Base-by-base conservation (phyloP, 2,797 vertebrate species). In the Buceros bicornis region DNA sequence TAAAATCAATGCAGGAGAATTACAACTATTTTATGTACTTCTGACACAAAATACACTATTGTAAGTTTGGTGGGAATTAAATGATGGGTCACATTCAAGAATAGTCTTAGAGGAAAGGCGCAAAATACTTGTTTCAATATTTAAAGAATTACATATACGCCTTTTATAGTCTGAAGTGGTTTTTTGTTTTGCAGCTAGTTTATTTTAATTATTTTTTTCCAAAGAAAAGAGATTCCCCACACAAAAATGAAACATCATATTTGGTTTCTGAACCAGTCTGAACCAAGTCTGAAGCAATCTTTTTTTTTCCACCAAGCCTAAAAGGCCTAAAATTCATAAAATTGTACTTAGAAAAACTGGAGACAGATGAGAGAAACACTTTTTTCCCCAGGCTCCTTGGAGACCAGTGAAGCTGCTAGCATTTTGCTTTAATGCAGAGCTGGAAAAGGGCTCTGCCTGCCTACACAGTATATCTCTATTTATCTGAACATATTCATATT, bases 391-490 rank as follows among this genome's bases (percentile, higher is more conserved):
- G 64, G 84, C 84, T 97, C 78, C 93, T 87, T 93, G 92, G 90
- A 96, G 89, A 93, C 89, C 40, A 73, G 48, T 78, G 95, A 91
- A 92, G 74, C 81, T 90, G 71, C 53, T 71, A 77, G 83, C 54
- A 94, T 40, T 35, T 96, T 84, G 48, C 37, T 95, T 90, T 93
- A 95, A 86, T 70, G 45, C 48, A 92, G 92, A 96, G 66, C 80
- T 70, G 56, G 73, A 82, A 82, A 84, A 90, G 16, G 60, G 48
- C 53, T 96, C 62, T 94, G 25, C 40, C 81, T 92, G 42, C 62
- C 66, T 62, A 92, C 70, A 79, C 51, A 35, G 26, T 19, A 60
- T 56, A 82, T 20, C 73, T 88, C 66, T 21, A 66, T 89, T 90
- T 90, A 82, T 87, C 77, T 54, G 43, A 80, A 66, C 14, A 4